A percentile compares a stretch with the other conserved stretches of the same genome.
Conservation (phyloP, 2,888 invertebrate species). For the Perithous albicinctus region DNA sequence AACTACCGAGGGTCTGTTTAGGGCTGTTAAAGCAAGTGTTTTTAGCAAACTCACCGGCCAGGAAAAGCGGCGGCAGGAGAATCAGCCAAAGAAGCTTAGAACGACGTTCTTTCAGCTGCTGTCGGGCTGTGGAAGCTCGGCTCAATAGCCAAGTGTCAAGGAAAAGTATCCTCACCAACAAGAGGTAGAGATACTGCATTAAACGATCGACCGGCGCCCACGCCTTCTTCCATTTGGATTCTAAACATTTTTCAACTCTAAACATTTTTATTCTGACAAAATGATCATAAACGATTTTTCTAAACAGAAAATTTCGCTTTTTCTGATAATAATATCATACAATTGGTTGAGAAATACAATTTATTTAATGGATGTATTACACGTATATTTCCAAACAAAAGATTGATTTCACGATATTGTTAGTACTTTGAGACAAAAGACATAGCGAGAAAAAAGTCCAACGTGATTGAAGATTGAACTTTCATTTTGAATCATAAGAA, state of each 20-base stretch:
- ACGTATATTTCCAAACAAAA: no score
- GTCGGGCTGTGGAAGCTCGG: conserved; percentile 73
- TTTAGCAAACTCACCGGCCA: conserved; percentile 86
- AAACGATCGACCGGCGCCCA: conserved; percentile 72
- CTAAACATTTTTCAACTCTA: conserved; percentile 73
- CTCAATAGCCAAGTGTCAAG: conserved; percentile 82
- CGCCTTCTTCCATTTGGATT: conserved; percentile 76
- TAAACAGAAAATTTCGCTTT: background rate
- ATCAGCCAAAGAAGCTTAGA: conserved; percentile 83
- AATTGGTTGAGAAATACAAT: background rate
- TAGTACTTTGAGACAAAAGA: no score
- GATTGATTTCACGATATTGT: no score
- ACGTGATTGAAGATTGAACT: no score
- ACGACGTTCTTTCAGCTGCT: conserved; percentile 72
- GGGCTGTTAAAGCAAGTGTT: background rate
- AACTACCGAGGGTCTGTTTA: background rate
- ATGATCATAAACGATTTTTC: background rate
- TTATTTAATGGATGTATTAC: background rate
- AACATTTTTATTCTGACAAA: background rate
- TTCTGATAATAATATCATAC: background rate
- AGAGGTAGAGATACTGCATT: conserved; percentile 77
- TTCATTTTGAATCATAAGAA: no score
- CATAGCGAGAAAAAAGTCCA: no score
- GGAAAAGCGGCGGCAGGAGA: conserved; percentile 86
- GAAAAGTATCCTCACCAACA: conserved; percentile 77